Evolutionary conservation across 2,888 invertebrate genomes (phyloP).

Genomic region (Stomorhina lunata): DNA sequence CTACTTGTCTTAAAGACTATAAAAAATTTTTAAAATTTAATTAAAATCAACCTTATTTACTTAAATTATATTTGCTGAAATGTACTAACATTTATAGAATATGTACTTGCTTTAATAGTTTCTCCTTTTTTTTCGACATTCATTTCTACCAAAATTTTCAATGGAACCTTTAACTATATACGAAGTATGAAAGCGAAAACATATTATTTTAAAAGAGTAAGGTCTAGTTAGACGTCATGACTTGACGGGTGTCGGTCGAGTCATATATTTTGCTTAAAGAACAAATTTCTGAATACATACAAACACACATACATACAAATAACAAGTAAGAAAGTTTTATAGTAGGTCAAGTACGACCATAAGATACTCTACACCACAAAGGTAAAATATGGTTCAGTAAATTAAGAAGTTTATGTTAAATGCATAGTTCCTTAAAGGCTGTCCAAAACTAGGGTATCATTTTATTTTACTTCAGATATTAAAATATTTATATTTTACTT

Average conservation of each 20-base stretch:
- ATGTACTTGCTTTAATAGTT: neutral
- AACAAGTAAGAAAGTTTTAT: too few species aligned
- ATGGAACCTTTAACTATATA: neutral
- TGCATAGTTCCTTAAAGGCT: too few species aligned
- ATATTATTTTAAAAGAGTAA: constrained; percentile 23
- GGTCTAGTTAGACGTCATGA: constrained; percentile 54
- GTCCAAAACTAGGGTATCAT: too few species aligned
- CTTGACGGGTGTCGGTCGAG: constrained; percentile 4
- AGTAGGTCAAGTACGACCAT: too few species aligned
- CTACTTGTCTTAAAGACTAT: too few species aligned
- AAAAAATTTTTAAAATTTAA: too few species aligned
- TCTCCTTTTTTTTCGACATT: neutral
- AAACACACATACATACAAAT: neutral
- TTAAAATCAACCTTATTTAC: too few species aligned
- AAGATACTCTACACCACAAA: too few species aligned
- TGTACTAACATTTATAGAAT: neutral
- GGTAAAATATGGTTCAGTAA: too few species aligned
- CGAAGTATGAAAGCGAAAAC: neutral
- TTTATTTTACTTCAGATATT: too few species aligned
- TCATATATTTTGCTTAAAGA: constrained; percentile 20
- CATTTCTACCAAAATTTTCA: neutral
- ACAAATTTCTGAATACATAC: neutral
- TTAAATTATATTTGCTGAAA: neutral
- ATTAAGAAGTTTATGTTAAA: too few species aligned
- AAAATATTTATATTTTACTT: too few species aligned